Evolutionary conservation across 2,888 invertebrate genomes (phyloP).

Genomic region (Eurois occulta): DNA sequence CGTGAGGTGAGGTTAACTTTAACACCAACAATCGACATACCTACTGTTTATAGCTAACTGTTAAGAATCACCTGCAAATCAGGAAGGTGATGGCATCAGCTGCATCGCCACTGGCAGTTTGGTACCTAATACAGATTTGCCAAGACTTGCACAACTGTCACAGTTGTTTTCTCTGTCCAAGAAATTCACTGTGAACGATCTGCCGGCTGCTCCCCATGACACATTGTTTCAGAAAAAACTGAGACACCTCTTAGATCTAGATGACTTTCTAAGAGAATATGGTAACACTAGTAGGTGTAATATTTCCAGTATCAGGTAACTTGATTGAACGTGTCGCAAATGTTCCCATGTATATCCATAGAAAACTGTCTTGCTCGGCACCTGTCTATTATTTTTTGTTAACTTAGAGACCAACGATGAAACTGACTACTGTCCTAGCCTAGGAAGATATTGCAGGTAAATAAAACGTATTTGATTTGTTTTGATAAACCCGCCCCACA

Average conservation of each 20-base stretch:
- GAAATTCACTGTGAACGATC: not conserved
- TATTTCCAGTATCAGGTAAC: conserved; percentile 50
- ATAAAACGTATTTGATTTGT: not conserved
- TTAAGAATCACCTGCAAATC: not conserved
- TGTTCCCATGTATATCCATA: conserved; percentile 36
- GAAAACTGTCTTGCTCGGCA: conserved; percentile 9
- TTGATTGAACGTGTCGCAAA: conserved; percentile 29
- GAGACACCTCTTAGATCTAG: not conserved
- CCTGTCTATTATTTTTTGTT: not conserved
- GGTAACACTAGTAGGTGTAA: conserved; percentile 22
- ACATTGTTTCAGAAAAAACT: not conserved
- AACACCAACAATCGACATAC: too few species aligned
- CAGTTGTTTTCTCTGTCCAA: not conserved
- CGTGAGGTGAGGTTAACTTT: not conserved
- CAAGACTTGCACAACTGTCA: too few species aligned
- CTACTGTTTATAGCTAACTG: not conserved
- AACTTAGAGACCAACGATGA: not conserved
- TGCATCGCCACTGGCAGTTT: not conserved
- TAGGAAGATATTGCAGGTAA: not conserved
- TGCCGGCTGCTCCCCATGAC: not conserved
- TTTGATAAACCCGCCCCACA: not conserved
- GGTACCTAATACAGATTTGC: not conserved
- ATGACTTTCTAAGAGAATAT: not conserved
- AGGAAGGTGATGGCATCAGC: not conserved
- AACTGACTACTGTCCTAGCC: not conserved